Conservation (phyloP, 1,140 invertebrate species). For the Lethrus apterus region DNA sequence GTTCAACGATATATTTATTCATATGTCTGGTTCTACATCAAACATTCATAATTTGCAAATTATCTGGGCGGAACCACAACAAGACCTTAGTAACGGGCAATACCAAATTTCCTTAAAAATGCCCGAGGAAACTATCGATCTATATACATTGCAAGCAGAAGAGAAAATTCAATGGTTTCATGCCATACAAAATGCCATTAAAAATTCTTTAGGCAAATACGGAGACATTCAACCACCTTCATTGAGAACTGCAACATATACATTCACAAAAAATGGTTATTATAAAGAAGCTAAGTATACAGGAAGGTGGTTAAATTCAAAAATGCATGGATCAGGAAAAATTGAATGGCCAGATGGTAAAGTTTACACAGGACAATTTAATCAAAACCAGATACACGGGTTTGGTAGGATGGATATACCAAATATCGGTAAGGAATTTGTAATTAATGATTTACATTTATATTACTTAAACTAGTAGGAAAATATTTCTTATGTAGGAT, state of each 20-base stretch:
- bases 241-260: constrained; percentile 61
- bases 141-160: constrained; percentile 56
- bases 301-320: constrained; percentile 70
- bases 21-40: constrained; percentile 55
- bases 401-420: constrained; percentile 62
- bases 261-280: constrained; percentile 51
- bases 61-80: constrained; percentile 67
- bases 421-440: constrained; percentile 45
- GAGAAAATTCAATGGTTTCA: constrained; percentile 76
- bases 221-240: constrained; percentile 56
- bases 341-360: constrained; percentile 74
- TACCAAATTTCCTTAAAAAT: constrained; percentile 49
- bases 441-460: too few species aligned
- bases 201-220: constrained; percentile 48
- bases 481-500: too few species aligned
- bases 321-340: constrained; percentile 74
- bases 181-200: constrained; percentile 57
- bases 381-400: constrained; percentile 67
- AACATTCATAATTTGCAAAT: constrained; percentile 61
- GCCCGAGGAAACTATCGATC: constrained; percentile 68
- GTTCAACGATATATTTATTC: constrained; percentile 66
- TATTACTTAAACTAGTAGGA: too few species aligned
- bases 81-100: constrained; percentile 24
- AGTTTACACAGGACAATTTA: constrained; percentile 70
- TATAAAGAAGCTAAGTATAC: constrained; percentile 73